Evolutionary conservation across 2,888 invertebrate genomes (phyloP).

Genomic region (Carpatolechia fugitivella): DNA sequence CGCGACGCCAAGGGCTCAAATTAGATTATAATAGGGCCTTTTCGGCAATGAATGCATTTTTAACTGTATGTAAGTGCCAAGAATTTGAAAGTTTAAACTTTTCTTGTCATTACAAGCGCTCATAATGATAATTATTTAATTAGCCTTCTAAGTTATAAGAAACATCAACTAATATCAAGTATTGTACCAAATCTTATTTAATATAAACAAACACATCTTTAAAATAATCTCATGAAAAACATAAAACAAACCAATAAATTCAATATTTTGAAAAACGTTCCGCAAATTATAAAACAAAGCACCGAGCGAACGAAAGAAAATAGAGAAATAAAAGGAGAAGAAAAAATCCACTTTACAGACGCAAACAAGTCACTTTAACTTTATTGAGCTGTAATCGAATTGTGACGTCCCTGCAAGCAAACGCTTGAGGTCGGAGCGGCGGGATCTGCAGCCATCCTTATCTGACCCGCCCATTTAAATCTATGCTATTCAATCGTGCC

Average conservation of each 20-base stretch:
- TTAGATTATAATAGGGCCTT: conserved; percentile 68
- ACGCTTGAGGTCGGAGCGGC: conserved; percentile 54
- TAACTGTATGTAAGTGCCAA: conserved; percentile 35
- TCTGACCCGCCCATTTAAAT: conserved; percentile 77
- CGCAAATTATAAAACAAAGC: conserved; percentile 1
- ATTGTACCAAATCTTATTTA: no score
- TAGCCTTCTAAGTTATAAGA: no score
- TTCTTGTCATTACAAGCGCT: no score
- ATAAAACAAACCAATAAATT: neutral
- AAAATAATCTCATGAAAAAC: no score
- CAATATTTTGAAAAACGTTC: conserved; percentile 2
- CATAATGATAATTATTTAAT: no score
- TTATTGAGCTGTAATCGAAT: conserved; percentile 80
- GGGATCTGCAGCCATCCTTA: conserved; percentile 74
- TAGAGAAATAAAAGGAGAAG: conserved; percentile 65
- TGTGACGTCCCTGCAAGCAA: conserved; percentile 74
- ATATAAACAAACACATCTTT: no score
- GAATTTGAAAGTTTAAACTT: no score
- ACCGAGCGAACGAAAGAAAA: conserved; percentile 41
- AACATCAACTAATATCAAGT: no score
- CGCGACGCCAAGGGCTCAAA: conserved; percentile 61
- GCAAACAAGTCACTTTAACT: conserved; percentile 79
- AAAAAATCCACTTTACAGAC: conserved; percentile 78
- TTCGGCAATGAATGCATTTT: conserved; percentile 61
- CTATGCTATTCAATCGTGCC: conserved; percentile 79